phyloP scores from a whole-genome alignment of 1,140 invertebrate genomes.

The Monomorium pharaonis region DNA sequence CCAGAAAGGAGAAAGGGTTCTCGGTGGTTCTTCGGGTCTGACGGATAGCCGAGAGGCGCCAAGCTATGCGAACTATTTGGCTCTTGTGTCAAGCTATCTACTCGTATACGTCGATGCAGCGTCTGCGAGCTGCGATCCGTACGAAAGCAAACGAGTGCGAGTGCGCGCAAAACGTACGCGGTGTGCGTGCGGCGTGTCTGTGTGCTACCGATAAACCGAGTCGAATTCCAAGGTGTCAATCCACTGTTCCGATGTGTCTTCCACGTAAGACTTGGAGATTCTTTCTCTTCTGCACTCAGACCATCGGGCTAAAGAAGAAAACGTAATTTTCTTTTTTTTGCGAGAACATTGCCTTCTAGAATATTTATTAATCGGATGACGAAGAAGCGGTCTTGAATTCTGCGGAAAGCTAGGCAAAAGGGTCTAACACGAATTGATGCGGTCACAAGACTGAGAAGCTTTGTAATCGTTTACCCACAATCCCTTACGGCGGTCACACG shows the following conservation, averaged over 20 bases:
- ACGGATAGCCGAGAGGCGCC: constrained; percentile 77
- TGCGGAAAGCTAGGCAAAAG: constrained; percentile 1
- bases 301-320: background rate
- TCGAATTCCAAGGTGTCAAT: constrained; percentile 74
- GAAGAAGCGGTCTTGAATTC: constrained; percentile 36
- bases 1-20: constrained; percentile 65
- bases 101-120: constrained; percentile 30
- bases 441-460: constrained; percentile 53
- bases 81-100: constrained; percentile 76
- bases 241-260: constrained; percentile 38
- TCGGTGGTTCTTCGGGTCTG: constrained; percentile 70
- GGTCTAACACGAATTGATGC: constrained; percentile 39
- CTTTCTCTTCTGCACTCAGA: background rate
- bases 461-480: constrained; percentile 66
- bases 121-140: constrained; percentile 30
- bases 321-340: background rate
- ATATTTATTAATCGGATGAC: constrained; percentile 24
- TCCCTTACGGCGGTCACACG: constrained; percentile 55
- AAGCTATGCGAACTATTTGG: constrained; percentile 79
- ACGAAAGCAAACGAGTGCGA: constrained; percentile 34
- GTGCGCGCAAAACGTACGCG: constrained; percentile 19
- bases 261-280: background rate
- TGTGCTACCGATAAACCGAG: constrained; percentile 64
- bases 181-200: constrained; percentile 41
- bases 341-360: background rate